phyloP scores from a whole-genome alignment of 1,140 invertebrate genomes.

The Calephelis nemesis region DNA sequence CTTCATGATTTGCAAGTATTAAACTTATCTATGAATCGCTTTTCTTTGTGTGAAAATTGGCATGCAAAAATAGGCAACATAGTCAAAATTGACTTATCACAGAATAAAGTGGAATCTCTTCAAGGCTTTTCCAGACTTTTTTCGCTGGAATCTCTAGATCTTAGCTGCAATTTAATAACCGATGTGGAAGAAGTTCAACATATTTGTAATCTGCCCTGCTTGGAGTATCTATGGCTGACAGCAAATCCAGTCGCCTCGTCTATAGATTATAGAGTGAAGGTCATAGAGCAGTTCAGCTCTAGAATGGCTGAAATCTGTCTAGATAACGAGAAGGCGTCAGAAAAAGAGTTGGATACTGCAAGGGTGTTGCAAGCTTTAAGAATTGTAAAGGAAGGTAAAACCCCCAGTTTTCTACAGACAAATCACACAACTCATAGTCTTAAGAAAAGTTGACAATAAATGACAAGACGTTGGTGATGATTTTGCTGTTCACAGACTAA shows the following conservation, averaged over 20 bases:
- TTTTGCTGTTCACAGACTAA: too few species aligned
- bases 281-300: constrained; percentile 90
- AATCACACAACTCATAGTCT: constrained; percentile 65
- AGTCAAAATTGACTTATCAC: constrained; percentile 90
- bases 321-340: constrained; percentile 92
- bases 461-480: background rate
- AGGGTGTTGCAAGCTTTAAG: constrained; percentile 92
- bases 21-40: constrained; percentile 89
- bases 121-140: constrained; percentile 91
- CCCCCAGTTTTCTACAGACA: constrained; percentile 67
- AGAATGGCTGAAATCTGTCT: constrained; percentile 88
- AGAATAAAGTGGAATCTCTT: constrained; percentile 89
- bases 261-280: constrained; percentile 94
- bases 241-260: constrained; percentile 93
- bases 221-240: constrained; percentile 91
- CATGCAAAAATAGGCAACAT: constrained; percentile 94
- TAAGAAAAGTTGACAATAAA: constrained; percentile 60
- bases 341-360: constrained; percentile 94
- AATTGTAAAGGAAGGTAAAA: constrained; percentile 77
- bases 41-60: constrained; percentile 85
- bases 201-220: constrained; percentile 89
- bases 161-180: constrained; percentile 91
- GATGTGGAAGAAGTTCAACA: constrained; percentile 90
- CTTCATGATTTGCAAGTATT: constrained; percentile 88
- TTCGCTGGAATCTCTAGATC: constrained; percentile 90